Base-by-base conservation (phyloP, 2,888 invertebrate species). In the Apotomis capreana region DNA sequence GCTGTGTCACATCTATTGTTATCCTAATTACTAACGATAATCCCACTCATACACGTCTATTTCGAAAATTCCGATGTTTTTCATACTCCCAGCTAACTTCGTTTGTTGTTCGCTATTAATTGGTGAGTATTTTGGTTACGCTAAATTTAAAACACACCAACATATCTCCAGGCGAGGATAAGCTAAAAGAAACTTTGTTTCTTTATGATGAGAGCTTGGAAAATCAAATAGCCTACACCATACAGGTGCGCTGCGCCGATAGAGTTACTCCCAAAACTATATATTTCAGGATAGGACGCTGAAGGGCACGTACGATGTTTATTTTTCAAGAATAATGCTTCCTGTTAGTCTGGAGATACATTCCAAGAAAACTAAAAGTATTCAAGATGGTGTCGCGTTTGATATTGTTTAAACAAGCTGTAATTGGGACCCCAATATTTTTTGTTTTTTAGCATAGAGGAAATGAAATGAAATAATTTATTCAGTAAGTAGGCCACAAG, bases 81-180 rank as follows among this genome's bases (percentile, higher is more conserved):
- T 64, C 63, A 54, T 65, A 44, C 51, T 65, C 65, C 65, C n/a
- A 44, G 51, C 62, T 67, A 79, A 79, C 78, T 78, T 80, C 76
- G 81, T 79, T 83, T 77, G 82, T 85, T 83, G 78, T 83, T 80
- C 51, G 76, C 82, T 86, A 88, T 89, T 89, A 88, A 89, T 89
- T 86, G 86, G 83, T 73, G 70, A 74, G 80, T 90, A 90, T 89
- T 89, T 89, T 81, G 75, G 88, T 84, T 75, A 73, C 61, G 78
- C 86, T 89, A 87, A 81, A 85, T 86, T 83, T 84, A 81, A 76
- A 68, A 59, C 76, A 79, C 80, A 49, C 68, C 67, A 15, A 54
- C 40, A 9, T 44, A 44, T 57, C 44, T 26, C 1, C 46, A 44
- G n/a, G 3, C 36, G 3, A 4, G 36, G 10, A 44, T 46, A 65